These are phyloP conservation scores for Henricia sp. DNA, from an alignment of 53 echinoderm and acorn worm genomes.

Conservation along the genomic window DNA sequence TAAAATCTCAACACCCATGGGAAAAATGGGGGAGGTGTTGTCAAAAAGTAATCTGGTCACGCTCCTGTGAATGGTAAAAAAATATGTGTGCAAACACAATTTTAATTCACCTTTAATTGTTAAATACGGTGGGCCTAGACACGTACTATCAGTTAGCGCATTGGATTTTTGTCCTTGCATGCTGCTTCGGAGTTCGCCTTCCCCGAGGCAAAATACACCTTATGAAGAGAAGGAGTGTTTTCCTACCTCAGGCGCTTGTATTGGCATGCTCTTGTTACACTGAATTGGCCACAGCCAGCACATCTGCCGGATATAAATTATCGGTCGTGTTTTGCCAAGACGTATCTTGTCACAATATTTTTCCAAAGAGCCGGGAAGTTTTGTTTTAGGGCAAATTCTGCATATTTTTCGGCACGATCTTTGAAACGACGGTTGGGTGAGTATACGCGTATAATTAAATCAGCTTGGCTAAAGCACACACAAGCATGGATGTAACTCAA, in stretches of 20 bases:
- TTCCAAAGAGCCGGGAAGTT: constrained; percentile 3
- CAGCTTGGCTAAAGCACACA: not conserved
- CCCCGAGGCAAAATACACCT: not conserved
- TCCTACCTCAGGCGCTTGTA: not conserved
- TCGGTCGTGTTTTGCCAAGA: not conserved
- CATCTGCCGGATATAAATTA: not conserved
- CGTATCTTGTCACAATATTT: constrained; percentile 9
- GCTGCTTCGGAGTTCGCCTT: too few species aligned
- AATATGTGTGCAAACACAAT: too few species aligned
- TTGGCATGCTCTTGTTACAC: not conserved
- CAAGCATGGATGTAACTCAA: not conserved
- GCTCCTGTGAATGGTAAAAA: too few species aligned
- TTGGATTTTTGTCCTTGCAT: too few species aligned
- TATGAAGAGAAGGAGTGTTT: constrained; percentile 5
- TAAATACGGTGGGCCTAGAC: too few species aligned
- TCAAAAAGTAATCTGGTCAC: too few species aligned
- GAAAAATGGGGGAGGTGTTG: too few species aligned
- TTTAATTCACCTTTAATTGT: too few species aligned
- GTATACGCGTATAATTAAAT: not conserved
- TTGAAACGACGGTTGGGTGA: not conserved
- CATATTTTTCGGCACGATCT: not conserved
- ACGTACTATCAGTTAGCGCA: too few species aligned
- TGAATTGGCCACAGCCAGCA: not conserved
- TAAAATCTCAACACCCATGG: too few species aligned
- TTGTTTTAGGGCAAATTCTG: not conserved